Evolutionary conservation across 2,797 vertebrate genomes (phyloP).

Genomic region (Neopelma chrysocephalum): DNA sequence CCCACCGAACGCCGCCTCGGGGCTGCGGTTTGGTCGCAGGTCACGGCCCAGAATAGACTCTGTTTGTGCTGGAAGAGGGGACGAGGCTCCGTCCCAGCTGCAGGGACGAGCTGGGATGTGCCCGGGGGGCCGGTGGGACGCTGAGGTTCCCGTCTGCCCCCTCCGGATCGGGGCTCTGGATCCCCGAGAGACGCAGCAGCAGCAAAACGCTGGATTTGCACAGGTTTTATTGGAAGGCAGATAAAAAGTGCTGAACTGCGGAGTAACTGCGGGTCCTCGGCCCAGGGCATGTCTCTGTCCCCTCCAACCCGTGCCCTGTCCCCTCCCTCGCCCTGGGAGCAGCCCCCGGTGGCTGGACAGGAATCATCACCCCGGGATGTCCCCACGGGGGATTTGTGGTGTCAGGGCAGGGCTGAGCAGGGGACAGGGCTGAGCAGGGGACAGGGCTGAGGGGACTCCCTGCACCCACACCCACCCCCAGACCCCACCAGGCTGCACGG

Average conservation of each 20-base stretch:
- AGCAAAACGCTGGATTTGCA: fast-evolving
- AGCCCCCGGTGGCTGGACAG: neutral
- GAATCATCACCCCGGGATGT: fast-evolving
- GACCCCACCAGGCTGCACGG: fast-evolving
- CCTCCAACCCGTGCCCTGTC: neutral
- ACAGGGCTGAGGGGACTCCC: neutral
- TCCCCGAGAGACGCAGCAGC: neutral
- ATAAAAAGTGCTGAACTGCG: fast-evolving
- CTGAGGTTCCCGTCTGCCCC: neutral
- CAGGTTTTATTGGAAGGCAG: neutral
- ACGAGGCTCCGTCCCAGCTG: neutral
- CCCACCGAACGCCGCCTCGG: neutral
- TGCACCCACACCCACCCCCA: neutral
- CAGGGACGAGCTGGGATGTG: fast-evolving
- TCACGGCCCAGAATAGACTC: neutral
- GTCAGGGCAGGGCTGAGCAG: neutral
- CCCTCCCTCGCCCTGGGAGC: no score
- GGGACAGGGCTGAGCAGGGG: neutral
- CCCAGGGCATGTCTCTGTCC: neutral
- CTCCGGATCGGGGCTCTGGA: fast-evolving
- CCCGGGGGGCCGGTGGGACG: fast-evolving
- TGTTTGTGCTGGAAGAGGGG: neutral
- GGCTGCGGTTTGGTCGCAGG: neutral
- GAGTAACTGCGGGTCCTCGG: fast-evolving
- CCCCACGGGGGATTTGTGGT: fast-evolving